These are phyloP conservation scores for Eospalax fontanierii DNA, from an alignment of 2,797 vertebrate species.

Conservation along the genomic window DNA sequence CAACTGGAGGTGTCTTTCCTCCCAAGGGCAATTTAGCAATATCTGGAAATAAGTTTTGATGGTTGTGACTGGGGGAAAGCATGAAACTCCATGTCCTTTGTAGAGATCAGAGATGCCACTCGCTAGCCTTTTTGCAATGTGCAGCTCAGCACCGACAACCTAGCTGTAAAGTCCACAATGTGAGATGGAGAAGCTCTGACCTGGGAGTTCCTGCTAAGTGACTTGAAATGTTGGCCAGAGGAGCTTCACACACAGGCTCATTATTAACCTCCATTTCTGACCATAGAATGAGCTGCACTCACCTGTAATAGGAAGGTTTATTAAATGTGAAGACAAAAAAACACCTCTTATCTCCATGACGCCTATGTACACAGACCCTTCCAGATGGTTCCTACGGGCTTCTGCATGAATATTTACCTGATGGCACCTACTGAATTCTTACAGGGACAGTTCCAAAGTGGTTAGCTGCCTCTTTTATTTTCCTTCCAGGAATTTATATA, in stretches of 20 bases:
- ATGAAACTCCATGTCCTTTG: not conserved
- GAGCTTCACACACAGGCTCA: not conserved
- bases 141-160: no score
- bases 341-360: not conserved
- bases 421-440: not conserved
- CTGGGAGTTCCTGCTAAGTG: not conserved
- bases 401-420: not conserved
- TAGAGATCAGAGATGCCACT: not conserved
- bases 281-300: not conserved
- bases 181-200: not conserved
- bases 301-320: not conserved
- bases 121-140: not conserved
- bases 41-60: not conserved
- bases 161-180: not conserved
- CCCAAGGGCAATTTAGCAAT: not conserved
- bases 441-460: not conserved
- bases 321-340: conserved; percentile 18
- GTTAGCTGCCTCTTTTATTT: not conserved
- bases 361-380: not conserved
- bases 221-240: not conserved
- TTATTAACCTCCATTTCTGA: not conserved
- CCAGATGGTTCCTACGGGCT: not conserved
- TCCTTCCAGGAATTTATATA: conserved; percentile 27
- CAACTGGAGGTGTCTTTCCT: not conserved
- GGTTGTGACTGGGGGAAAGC: not conserved